Evolutionary conservation across 2,888 invertebrate species (phyloP), one percentile per base, ranked within the genome.

Genomic region (Sclerodermus sp.): DNA sequence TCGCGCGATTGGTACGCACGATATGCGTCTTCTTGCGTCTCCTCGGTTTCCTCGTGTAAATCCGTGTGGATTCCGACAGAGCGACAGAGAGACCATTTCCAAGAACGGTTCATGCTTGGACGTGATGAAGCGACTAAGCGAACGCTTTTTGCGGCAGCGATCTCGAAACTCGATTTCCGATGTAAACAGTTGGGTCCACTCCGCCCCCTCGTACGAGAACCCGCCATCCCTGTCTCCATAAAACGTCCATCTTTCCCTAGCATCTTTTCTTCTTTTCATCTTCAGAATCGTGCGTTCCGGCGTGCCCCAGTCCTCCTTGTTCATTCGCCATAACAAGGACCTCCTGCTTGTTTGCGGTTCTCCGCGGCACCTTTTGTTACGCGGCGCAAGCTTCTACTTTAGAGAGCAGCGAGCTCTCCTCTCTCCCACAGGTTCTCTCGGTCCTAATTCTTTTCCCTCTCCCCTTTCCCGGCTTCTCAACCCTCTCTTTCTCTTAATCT

Each of bases 241-340:
- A 34, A 18, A 12, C n/a, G 18, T 13, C 6, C 13, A 13, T 13
- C 8, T 1, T 41, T 41, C 15, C 23, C 30, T 23, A 14, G 15
- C n/a, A 30, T 17, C 13, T 17, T 18, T 23, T 18, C 29, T 29
- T 16, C 31, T 30, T 42, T 39, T 34, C 15, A 17, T 39, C 36
- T 50, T 45, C 17, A 34, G 4, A 8, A 23, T 23, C 8, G 23
- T 23, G 23, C 23, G 23, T 23, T 23, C 45, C 45, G 36, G 39
- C 36, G 45, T 18, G 53, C 49, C 47, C 45, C 36, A 23, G 23
- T 23, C 37, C 32, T 39, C 32, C 50, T 50, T 49, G 50, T 55
- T 43, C 49, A 44, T 48, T 49, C 45, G 48, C 49, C 47, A 54
- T 51, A 54, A 51, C 54, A 54, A 54, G 52, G 50, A 57, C 53